phyloP scores from a whole-genome alignment of 2,888 invertebrate genomes.

The Pachycephus smyrnensis region DNA sequence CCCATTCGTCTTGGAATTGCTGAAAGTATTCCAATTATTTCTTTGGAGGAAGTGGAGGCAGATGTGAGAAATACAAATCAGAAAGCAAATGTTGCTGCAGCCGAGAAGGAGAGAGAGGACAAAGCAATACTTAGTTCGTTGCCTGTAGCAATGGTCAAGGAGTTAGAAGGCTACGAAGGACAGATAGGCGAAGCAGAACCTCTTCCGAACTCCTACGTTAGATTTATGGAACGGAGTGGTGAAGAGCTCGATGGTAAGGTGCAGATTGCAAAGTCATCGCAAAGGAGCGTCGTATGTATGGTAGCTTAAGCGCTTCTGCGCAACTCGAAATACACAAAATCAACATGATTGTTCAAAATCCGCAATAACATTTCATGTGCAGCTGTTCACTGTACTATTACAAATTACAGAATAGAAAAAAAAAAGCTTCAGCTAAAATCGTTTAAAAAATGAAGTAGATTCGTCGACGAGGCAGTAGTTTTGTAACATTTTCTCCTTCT shows the following conservation, averaged over 20 bases:
- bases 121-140: slow-evolving; percentile 55
- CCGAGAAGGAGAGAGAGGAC: slow-evolving; percentile 61
- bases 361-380: too few relatives aligned
- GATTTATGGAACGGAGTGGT: slow-evolving; percentile 93
- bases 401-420: too few relatives aligned
- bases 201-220: slow-evolving; percentile 88
- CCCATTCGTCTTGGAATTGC: slow-evolving; percentile 69
- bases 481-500: background rate
- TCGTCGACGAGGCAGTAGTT: too few relatives aligned
- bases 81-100: slow-evolving; percentile 46
- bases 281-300: too few relatives aligned
- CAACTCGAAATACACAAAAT: too few relatives aligned
- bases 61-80: slow-evolving; percentile 45
- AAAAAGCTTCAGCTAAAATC: too few relatives aligned
- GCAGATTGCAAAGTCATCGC: slow-evolving; percentile 8
- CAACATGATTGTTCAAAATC: too few relatives aligned
- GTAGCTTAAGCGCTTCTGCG: too few relatives aligned
- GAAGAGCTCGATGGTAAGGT: slow-evolving; percentile 92
- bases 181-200: slow-evolving; percentile 79
- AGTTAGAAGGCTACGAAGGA: slow-evolving; percentile 58
- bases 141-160: slow-evolving; percentile 59
- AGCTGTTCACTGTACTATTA: too few relatives aligned
- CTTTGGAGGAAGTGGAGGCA: slow-evolving; percentile 73
- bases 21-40: slow-evolving; percentile 77
- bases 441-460: too few relatives aligned